Base-by-base conservation (phyloP, 2,113 vertebrate species). In the Lampris incognitus region DNA sequence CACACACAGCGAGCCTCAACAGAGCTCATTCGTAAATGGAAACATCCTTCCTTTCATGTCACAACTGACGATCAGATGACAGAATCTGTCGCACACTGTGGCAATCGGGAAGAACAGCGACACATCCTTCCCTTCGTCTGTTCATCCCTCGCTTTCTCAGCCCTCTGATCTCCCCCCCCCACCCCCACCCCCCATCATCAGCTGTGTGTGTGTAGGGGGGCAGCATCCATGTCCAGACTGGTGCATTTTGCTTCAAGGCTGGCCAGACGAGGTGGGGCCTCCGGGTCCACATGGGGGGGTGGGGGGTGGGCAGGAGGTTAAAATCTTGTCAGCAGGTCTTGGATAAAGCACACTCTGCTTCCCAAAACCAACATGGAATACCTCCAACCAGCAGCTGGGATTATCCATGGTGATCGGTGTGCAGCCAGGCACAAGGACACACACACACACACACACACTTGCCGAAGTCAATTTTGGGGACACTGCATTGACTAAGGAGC, bases 111-210 rank as follows among this genome's bases (percentile, higher is more conserved):
- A 78, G 39, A 62, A 2, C 59, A 5, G 9, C 76, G 85, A 78
- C 85, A 84, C 68, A 69, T 87, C 81, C 86, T 85, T 81, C 79
- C 82, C 49, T 0, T 44, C 37, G 58, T 57, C 37, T 41, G 39
- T 46, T 72, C 36, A 1, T 74, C 64, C 80, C 71, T 74, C 72
- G 44, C 54, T 9, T 48, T 60, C 46, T 60, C 64, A 56, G 6
- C 36, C 24, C 36, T 2, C n/a, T 36, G 36, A 5, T 24, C 55
- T 57, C 55, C 4, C n/a, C 38, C 5, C 24, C 9, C 24, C 9
- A 6, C 24, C 56, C n/a, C 24, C 44, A 46, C 44, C 7, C 44
- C 44, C 44, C 44, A 24, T 24, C 24, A 24, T 24, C 24, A 24
- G 24, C 24, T 24, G 24, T 24, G 24, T 24, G 24, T 24, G 24